Evolutionary conservation across 2,797 vertebrate genomes (phyloP), one percentile per base, ranked within the genome.

Genomic region (Oophaga sylvatica): DNA sequence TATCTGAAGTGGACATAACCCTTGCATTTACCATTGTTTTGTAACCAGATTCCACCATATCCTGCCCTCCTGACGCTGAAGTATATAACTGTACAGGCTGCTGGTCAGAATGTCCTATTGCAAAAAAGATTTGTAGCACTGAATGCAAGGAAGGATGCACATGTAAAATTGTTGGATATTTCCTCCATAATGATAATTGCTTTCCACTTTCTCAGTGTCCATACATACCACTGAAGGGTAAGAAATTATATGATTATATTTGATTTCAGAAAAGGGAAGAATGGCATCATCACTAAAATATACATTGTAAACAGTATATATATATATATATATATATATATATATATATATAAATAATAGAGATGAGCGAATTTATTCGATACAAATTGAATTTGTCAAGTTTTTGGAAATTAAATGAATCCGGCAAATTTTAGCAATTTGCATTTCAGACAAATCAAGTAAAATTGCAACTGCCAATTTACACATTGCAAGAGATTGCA

Each of bases 11-110:
- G 62, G 10, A 65, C 5, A n/a, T 65, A 65, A 17, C 16, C 57
- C 16, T 17, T 59, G 12, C 12, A n/a, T 65, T 22, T 65, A n/a
- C 19, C 62, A 20, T 65, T 22, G 19, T 56, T 71, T 29, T 78
- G 62, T 11, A 65, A 22, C 11, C 20, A 65, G 80, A 2, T n/a
- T 10, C 35, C 3, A 16, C 13, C 6, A n/a, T 16, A 12, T 17
- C 9, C n/a, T 83, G 81, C 48, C 81, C 81, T 53, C 41, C 81
- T 56, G 63, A 53, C 9, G 45, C 81, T 13, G 17, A 70, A 57
- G 20, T 20, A 48, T 29, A 13, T 13, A 31, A 35, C 17, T 81
- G 79, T 63, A 19, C 59, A 35, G 79, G 79, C 31, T 81, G 79
- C 31, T 62, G 79, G 59, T 35, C 79, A 9, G 17, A 35, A 29